Percentiles rank a stretch among this genome's conserved stretches.
Conservation (phyloP, 2,888 invertebrate species). For the Deroplatys truncata region DNA sequence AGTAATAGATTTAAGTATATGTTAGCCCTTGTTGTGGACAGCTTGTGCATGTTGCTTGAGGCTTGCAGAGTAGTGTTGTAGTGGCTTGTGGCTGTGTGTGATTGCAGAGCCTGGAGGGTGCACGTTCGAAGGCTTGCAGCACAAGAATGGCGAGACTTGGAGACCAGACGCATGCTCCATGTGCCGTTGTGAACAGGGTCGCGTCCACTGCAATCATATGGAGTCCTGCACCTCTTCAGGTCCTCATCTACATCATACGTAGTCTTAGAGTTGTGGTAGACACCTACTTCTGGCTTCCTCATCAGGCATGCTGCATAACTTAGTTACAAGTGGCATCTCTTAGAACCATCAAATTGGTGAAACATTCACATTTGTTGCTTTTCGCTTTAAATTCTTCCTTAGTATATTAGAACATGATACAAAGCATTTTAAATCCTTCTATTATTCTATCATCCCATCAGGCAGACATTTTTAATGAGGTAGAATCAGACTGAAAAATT, state of each 20-base stretch:
- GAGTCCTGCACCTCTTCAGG: slow-evolving; percentile 46
- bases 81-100: not conserved
- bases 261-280: not conserved
- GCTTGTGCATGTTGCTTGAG: not conserved
- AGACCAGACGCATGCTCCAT: slow-evolving; percentile 65
- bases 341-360: no score
- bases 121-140: slow-evolving; percentile 56
- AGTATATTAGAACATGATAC: no score
- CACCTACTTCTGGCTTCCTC: no score
- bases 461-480: no score
- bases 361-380: no score
- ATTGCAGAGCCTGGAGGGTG: slow-evolving; percentile 42
- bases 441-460: no score
- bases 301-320: not conserved
- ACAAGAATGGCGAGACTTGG: slow-evolving; percentile 66
- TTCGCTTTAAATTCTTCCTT: no score
- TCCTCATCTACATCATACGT: not conserved
- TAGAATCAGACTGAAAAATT: no score
- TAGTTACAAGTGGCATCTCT: no score
- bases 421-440: no score
- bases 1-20: no score
- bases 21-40: no score
- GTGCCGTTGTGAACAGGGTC: slow-evolving; percentile 65
- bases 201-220: slow-evolving; percentile 52
- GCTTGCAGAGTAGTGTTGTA: not conserved